These are phyloP conservation scores for Trachurus trachurus DNA, from an alignment of 2,797 vertebrate genomes.

Conservation along the genomic window DNA sequence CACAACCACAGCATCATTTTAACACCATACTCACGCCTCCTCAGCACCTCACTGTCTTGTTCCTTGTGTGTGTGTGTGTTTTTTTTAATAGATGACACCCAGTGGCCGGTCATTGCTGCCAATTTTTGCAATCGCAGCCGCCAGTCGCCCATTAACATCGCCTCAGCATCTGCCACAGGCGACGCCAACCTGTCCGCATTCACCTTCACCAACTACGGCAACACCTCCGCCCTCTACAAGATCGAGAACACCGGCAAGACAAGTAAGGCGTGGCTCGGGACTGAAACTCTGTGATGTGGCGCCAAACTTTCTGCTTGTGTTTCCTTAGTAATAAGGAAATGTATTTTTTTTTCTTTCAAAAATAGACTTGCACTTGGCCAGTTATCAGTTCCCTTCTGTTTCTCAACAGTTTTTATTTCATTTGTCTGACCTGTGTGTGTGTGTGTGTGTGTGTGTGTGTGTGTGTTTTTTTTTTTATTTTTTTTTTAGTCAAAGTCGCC, in stretches of 20 bases:
- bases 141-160: slow-evolving; percentile 86
- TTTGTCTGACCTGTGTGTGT: background rate
- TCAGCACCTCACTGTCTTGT: background rate
- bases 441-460: no score
- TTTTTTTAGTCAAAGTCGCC: slow-evolving; percentile 58
- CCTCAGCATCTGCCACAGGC: accelerated
- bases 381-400: background rate
- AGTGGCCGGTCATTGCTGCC: slow-evolving; percentile 53
- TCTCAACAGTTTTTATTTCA: background rate
- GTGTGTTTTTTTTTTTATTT: no score
- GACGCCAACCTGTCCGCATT: slow-evolving; percentile 56
- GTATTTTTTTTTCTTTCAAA: background rate
- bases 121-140: slow-evolving; percentile 63
- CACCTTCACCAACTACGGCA: slow-evolving; percentile 60
- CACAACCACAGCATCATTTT: no score
- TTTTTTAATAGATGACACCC: slow-evolving; percentile 53
- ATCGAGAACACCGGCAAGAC: slow-evolving; percentile 77
- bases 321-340: background rate
- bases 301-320: background rate
- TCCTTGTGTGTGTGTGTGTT: background rate
- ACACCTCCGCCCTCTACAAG: accelerated
- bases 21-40: background rate
- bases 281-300: no score
- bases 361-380: background rate
- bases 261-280: slow-evolving; percentile 45